Evolutionary conservation across 2,888 invertebrate genomes (phyloP).

Genomic region (Athalia circularis): DNA sequence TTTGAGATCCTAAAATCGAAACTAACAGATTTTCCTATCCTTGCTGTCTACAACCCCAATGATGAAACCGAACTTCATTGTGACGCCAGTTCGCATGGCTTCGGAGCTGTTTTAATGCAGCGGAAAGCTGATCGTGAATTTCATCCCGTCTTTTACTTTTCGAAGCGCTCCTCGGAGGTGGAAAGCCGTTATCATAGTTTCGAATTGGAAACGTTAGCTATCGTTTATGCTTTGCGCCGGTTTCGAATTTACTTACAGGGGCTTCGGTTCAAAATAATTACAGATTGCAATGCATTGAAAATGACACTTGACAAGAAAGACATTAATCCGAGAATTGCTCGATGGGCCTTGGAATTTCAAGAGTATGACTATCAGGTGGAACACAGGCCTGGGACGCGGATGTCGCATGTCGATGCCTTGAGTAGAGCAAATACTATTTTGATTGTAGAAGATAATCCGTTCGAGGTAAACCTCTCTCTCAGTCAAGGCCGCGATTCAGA

Average conservation of each 20-base stretch:
- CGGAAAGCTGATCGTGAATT: constrained; percentile 9
- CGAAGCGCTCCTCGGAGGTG: background rate
- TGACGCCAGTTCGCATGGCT: constrained; percentile 50
- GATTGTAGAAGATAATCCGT: constrained; percentile 42
- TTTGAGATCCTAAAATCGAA: constrained; percentile 57
- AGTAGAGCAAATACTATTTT: constrained; percentile 48
- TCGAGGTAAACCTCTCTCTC: constrained; percentile 41
- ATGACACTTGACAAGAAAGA: constrained; percentile 50
- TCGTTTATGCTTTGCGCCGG: constrained; percentile 55
- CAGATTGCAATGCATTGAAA: constrained; percentile 52
- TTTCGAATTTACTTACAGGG: constrained; percentile 51
- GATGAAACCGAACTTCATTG: constrained; percentile 51
- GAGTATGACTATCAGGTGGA: constrained; percentile 50
- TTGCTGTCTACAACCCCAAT: constrained; percentile 52
- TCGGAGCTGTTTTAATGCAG: constrained; percentile 50
- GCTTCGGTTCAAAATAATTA: constrained; percentile 52
- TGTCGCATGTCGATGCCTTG: constrained; percentile 52
- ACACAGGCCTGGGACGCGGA: constrained; percentile 47
- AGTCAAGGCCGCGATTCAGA: background rate
- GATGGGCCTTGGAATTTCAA: constrained; percentile 50
- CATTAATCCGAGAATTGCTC: constrained; percentile 48
- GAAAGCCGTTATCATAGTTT: constrained; percentile 49
- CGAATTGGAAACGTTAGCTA: constrained; percentile 54
- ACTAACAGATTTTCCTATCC: constrained; percentile 50
- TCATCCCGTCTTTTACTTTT: constrained; percentile 23